Percentiles rank a stretch among this genome's conserved stretches.
These are phyloP conservation scores for Eudemis profundana DNA, from an alignment of 2,888 invertebrate genomes.

Conservation along the genomic window DNA sequence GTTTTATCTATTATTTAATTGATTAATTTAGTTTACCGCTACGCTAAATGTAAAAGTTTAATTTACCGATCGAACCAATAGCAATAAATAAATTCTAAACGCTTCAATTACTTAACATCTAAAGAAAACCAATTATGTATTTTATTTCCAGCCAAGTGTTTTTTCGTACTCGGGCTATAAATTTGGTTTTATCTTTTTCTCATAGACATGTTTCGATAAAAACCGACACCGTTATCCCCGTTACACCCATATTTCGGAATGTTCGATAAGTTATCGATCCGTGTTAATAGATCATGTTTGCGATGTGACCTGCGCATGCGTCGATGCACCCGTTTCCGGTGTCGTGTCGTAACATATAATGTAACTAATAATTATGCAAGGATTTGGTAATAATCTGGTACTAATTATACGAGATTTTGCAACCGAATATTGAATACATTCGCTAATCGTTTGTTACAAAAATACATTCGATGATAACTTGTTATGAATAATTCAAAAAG, in stretches of 20 bases:
- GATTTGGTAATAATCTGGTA: constrained; percentile 28
- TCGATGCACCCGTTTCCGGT: constrained; percentile 49
- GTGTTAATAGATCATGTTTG: constrained; percentile 46
- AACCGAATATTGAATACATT: constrained; percentile 27
- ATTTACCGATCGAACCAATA: not conserved
- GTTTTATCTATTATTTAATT: not conserved
- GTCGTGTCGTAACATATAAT: constrained; percentile 43
- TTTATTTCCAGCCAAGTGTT: not conserved
- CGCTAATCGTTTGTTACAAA: not conserved
- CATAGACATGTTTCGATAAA: constrained; percentile 30
- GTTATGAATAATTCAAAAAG: not conserved
- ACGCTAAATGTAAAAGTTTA: not conserved
- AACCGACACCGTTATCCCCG: constrained; percentile 32
- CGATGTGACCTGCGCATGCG: constrained; percentile 44
- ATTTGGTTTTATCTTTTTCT: constrained; percentile 30
- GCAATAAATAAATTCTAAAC: not conserved
- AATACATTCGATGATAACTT: not conserved
- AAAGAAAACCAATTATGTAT: not conserved
- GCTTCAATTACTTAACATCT: not conserved
- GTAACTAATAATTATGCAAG: constrained; percentile 42
- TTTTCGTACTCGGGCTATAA: constrained; percentile 2
- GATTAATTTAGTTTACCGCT: not conserved
- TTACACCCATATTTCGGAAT: constrained; percentile 29
- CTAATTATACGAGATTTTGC: constrained; percentile 22
- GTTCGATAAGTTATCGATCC: constrained; percentile 42